Conservation (phyloP, 1,140 invertebrate genomes). For the Lepidurus packardi region DNA sequence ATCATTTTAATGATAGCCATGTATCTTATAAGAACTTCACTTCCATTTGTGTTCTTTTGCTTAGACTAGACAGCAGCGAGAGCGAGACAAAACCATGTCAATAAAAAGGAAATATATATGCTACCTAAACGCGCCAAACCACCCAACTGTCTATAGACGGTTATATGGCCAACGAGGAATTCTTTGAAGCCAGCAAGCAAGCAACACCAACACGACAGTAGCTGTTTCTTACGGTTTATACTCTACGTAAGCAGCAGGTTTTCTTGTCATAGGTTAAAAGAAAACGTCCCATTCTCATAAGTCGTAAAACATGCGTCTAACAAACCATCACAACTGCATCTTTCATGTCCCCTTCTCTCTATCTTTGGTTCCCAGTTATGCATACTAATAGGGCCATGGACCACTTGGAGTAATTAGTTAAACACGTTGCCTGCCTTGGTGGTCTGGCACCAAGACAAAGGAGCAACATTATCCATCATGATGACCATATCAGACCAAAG, state of each 20-base stretch:
- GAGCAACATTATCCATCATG: slow-evolving; percentile 12
- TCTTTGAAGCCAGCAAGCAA: background rate
- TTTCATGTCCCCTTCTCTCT: slow-evolving; percentile 15
- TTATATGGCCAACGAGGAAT: slow-evolving; percentile 1
- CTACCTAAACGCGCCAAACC: slow-evolving; percentile 11
- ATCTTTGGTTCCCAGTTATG: slow-evolving; percentile 12
- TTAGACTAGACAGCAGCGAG: background rate
- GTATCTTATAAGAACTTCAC: background rate
- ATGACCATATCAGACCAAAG: slow-evolving; percentile 8
- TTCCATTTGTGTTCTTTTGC: background rate
- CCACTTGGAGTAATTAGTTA: slow-evolving; percentile 19
- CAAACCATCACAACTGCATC: slow-evolving; percentile 21
- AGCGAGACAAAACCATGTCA: background rate
- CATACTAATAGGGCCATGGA: slow-evolving; percentile 9
- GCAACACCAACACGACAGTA: background rate
- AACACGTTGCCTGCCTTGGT: slow-evolving; percentile 20
- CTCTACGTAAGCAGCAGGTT: background rate
- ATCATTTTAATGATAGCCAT: slow-evolving; percentile 20
- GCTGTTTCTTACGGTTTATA: background rate
- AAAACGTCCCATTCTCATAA: background rate
- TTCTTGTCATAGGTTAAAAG: slow-evolving; percentile 7
- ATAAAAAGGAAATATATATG: slow-evolving; percentile 8
- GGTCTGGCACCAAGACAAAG: slow-evolving; percentile 17
- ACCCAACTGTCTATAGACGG: slow-evolving; percentile 10
- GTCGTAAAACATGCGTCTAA: slow-evolving; percentile 15